phyloP scores from a whole-genome alignment of 2,113 vertebrate species.

The Oceanodroma tethys region DNA sequence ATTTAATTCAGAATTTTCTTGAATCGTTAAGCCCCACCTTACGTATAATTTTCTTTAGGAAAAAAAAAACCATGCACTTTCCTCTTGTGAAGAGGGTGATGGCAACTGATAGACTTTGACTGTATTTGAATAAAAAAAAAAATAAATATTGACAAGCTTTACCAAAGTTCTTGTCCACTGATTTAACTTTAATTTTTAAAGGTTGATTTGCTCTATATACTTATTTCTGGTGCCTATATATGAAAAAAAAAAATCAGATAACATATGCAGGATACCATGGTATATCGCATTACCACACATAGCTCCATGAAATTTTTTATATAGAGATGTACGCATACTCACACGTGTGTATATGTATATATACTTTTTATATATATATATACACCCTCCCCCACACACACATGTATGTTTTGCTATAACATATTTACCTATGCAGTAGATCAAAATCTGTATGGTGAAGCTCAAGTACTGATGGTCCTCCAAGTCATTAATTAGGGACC shows the following conservation, averaged over 20 bases:
- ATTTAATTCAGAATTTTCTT: constrained; percentile 16
- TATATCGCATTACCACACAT: not conserved
- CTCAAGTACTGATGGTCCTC: not conserved
- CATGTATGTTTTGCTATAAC: constrained; percentile 8
- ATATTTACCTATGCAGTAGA: constrained; percentile 55
- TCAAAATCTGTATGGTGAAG: constrained; percentile 17
- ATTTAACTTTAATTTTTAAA: constrained; percentile 49
- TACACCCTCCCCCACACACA: not conserved
- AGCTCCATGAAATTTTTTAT: not conserved
- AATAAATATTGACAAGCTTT: constrained; percentile 64
- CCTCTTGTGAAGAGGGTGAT: constrained; percentile 46
- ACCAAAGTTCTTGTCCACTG: constrained; percentile 69
- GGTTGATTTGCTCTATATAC: constrained; percentile 26
- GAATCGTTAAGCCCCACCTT: not conserved
- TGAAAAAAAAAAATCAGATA: not conserved
- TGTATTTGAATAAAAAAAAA: constrained; percentile 36
- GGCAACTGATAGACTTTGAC: constrained; percentile 1
- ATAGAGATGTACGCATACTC: not conserved
- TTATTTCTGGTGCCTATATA: constrained; percentile 39
- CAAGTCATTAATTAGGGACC: not conserved
- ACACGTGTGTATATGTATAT: not conserved
- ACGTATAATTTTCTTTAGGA: not conserved
- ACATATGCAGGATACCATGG: not conserved
- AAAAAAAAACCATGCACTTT: constrained; percentile 28
- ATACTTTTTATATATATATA: not conserved